Evolutionary conservation across 2,888 invertebrate genomes (phyloP), one percentile per base, ranked within the genome.

Genomic region (Melipona beecheii): DNA sequence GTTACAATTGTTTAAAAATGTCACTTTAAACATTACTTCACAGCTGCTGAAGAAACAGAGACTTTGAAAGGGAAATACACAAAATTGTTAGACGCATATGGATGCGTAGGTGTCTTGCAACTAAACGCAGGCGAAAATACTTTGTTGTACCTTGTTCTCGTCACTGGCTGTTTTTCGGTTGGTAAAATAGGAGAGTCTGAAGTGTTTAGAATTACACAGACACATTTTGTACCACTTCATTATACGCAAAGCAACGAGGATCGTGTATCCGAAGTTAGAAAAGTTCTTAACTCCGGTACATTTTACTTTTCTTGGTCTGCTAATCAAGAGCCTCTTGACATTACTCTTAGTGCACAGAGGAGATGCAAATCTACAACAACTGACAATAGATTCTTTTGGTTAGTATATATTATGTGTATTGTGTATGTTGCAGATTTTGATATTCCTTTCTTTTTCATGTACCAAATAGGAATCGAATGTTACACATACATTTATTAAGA

Each of bases 311-410:
- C 99, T 0, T 98, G 98, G 97, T 96, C 96, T 64, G 94, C 95
- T 64, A 95, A 95, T 17, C 90, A 92, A 52, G 92, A 93, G 43
- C 95, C 97, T 70, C 97, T 99, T 93, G 99, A 99, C 95, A 96
- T 99, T 82, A 99, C 99, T 21, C 95, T 99, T 77, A 99, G 99
- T 94, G 98, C 98, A 74, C 99, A 99, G 95, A 96, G 98, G 89
- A 96, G 97, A 91, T 96, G 97, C 88, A 97, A 97, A 93, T 97
- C 97, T 17, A 96, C 95, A 24, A 96, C 96, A 89, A 97, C 98
- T 68, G 99, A 99, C 95, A 98, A 99, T 93, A 96, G 99, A 93
- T 99, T 99, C 95, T 99, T 99, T 94, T 99, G 99, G 99, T 97
- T 92, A 90, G 95, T 90, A 9, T 19, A 24, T 65, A 27, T 49